Conservation (phyloP, 2,888 invertebrate genomes). For the Harpalus rubripes region DNA sequence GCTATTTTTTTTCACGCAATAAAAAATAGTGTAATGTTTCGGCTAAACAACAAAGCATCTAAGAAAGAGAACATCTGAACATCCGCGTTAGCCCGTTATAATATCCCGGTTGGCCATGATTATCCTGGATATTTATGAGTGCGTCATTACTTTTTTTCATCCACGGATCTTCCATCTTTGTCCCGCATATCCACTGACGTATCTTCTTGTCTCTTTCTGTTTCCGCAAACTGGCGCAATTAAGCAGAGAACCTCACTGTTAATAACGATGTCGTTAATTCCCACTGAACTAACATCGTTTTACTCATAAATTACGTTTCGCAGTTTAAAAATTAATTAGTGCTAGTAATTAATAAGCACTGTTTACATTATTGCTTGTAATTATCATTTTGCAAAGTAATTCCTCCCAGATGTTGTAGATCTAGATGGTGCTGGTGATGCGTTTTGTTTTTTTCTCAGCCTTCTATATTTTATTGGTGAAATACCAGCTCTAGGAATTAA, state of each 20-base stretch:
- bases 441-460: constrained; percentile 13
- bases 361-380: constrained; percentile 66
- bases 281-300: constrained; percentile 65
- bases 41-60: not conserved
- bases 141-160: constrained; percentile 62
- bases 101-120: constrained; percentile 60
- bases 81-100: constrained; percentile 63
- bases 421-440: not conserved
- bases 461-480: constrained; percentile 17
- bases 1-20: too few species aligned
- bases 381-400: constrained; percentile 58
- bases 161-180: constrained; percentile 14
- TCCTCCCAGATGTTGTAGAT: constrained; percentile 24
- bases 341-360: constrained; percentile 58
- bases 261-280: constrained; percentile 66
- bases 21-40: too few species aligned
- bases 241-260: constrained; percentile 61
- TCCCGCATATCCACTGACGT: not conserved
- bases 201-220: constrained; percentile 25
- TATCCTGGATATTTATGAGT: constrained; percentile 61
- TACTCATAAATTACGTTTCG: constrained; percentile 62
- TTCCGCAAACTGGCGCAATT: constrained; percentile 62
- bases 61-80: not conserved
- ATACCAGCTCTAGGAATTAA: constrained; percentile 30
- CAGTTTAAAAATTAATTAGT: constrained; percentile 67